A percentile compares a stretch with the other conserved stretches of the same genome.
Conservation (phyloP, 2,888 invertebrate species). For the Drosophila parthenogenetica region DNA sequence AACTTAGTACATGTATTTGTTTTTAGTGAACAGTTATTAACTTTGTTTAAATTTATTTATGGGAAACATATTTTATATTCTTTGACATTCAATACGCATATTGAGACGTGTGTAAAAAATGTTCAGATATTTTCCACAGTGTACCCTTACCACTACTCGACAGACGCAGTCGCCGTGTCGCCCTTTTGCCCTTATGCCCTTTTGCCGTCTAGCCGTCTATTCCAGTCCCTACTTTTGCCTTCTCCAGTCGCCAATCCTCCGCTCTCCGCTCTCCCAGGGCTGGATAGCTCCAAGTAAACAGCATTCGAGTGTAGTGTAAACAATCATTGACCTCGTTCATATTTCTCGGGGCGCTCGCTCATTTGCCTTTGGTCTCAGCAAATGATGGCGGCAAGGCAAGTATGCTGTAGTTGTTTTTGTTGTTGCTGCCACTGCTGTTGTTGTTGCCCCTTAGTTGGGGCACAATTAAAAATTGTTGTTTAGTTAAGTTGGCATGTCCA, state of each 20-base stretch:
- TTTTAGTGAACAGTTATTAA: no score
- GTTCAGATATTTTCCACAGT: neutral
- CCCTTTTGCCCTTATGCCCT: conserved; percentile 37
- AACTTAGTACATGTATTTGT: no score
- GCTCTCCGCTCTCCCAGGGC: conserved; percentile 23
- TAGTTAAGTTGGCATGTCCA: conserved; percentile 48
- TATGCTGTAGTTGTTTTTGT: conserved; percentile 20
- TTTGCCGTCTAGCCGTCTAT: conserved; percentile 36
- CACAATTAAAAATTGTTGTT: conserved; percentile 78
- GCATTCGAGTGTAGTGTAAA: conserved; percentile 79
- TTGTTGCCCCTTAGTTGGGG: conserved; percentile 33
- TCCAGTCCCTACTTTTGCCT: neutral
- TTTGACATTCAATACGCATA: no score
- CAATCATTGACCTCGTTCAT: conserved; percentile 80
- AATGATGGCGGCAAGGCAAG: conserved; percentile 12
- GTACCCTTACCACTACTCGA: neutral
- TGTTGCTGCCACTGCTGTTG: conserved; percentile 13
- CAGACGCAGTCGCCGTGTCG: conserved; percentile 12
- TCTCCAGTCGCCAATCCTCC: neutral
- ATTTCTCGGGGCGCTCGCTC: conserved; percentile 67
- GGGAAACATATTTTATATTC: no score
- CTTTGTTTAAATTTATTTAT: no score
- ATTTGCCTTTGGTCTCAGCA: conserved; percentile 68
- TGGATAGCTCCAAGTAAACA: conserved; percentile 67
- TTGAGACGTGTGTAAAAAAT: neutral